These are phyloP conservation scores for Calypte anna DNA, from an alignment of 2,113 vertebrate species.

Conservation along the genomic window DNA sequence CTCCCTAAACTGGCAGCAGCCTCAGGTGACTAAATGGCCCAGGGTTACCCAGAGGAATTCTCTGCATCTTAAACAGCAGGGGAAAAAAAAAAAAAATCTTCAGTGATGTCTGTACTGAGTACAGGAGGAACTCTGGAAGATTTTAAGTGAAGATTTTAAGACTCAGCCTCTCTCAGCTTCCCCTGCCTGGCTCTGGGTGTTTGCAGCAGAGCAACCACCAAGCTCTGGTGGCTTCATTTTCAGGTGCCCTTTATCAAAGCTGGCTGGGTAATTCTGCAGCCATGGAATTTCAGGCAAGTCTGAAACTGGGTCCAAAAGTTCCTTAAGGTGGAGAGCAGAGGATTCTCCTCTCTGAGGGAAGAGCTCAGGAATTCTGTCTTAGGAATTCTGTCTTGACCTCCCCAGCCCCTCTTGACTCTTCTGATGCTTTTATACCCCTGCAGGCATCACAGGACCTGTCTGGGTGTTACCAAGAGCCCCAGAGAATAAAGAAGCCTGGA, in stretches of 20 bases:
- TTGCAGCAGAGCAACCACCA: not conserved
- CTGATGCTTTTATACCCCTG: not conserved
- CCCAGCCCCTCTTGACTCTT: not conserved
- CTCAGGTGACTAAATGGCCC: not conserved
- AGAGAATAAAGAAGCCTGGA: not conserved
- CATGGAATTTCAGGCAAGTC: not conserved
- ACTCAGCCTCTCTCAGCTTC: not conserved
- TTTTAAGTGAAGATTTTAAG: not conserved
- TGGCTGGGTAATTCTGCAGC: not conserved
- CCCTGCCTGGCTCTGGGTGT: not conserved
- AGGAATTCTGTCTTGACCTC: not conserved
- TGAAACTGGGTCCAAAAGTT: not conserved
- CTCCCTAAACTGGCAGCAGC: not conserved
- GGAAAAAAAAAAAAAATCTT: not conserved
- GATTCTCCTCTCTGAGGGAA: not conserved
- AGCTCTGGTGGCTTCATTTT: not conserved
- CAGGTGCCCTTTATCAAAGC: not conserved
- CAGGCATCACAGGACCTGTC: fast-evolving
- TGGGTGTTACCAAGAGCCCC: not conserved
- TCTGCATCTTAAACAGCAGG: not conserved
- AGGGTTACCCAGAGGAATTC: not conserved
- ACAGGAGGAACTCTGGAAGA: not conserved
- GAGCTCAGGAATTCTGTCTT: not conserved
- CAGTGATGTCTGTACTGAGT: not conserved
- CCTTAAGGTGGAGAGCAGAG: not conserved